phyloP scores from a whole-genome alignment of 2,113 vertebrate species.

The Trichomycterus rosablanca region DNA sequence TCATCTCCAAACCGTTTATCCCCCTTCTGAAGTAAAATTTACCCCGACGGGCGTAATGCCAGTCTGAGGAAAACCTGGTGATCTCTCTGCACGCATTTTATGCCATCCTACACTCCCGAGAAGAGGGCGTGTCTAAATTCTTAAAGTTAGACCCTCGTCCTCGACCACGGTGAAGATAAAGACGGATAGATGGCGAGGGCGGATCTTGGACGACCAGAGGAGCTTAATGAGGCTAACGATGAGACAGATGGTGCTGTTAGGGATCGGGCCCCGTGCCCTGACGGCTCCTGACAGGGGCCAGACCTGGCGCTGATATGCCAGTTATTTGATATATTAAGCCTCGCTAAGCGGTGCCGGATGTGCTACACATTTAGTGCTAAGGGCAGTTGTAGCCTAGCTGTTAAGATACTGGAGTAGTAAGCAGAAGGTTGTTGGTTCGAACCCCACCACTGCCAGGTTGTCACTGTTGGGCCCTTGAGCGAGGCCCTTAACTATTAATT shows the following conservation, averaged over 20 bases:
- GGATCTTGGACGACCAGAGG: conserved; percentile 62
- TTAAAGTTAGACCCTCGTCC: neutral
- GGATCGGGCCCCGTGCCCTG: conserved; percentile 44
- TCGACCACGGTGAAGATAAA: neutral
- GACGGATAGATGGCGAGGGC: conserved; percentile 25
- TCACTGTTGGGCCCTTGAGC: too few species aligned
- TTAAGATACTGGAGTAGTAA: too few species aligned
- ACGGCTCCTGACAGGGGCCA: conserved; percentile 40
- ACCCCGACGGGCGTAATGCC: conserved; percentile 3
- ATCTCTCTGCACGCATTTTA: neutral
- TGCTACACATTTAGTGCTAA: neutral
- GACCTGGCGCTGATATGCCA: conserved; percentile 26
- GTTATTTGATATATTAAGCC: conserved; percentile 34
- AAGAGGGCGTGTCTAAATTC: too few species aligned
- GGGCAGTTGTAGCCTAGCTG: neutral
- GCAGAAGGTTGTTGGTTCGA: too few species aligned
- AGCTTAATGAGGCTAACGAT: conserved; percentile 69
- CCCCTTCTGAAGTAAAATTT: conserved; percentile 18
- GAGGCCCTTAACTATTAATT: too few species aligned
- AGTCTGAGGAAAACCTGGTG: too few species aligned
- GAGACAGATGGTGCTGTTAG: conserved; percentile 68
- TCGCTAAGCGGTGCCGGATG: neutral
- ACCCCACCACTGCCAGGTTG: too few species aligned
- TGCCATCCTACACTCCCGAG: too few species aligned
- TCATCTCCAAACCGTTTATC: conserved; percentile 1